Evolutionary conservation across 2,797 vertebrate genomes (phyloP).

Genomic region (Podarcis lilfordi): DNA sequence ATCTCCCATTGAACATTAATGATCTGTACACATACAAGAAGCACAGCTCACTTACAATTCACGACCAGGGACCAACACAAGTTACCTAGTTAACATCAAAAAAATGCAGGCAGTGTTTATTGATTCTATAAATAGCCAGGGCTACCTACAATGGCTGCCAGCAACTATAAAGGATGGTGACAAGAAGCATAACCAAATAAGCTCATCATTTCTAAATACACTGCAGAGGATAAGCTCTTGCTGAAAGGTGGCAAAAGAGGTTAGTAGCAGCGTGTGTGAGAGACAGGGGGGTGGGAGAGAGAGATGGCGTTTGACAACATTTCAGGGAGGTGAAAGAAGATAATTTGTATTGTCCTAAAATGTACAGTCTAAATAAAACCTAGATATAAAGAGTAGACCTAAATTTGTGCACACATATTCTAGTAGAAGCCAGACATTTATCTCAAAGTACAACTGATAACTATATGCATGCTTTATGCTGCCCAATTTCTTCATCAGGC

Average conservation of each 20-base stretch:
- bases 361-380: neutral
- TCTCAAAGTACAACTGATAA: neutral
- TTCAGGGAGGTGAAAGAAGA: neutral
- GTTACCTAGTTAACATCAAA: neutral
- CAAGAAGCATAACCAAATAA: neutral
- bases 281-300: too few relatives aligned
- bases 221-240: neutral
- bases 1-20: neutral
- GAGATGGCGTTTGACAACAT: neutral
- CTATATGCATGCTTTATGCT: neutral
- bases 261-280: neutral
- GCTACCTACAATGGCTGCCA: neutral
- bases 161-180: neutral
- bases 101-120: neutral
- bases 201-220: neutral
- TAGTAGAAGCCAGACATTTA: neutral
- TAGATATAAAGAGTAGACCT: neutral
- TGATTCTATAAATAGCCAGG: conserved; percentile 2
- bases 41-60: neutral
- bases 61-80: neutral
- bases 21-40: neutral
- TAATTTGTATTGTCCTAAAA: neutral
- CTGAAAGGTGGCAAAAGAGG: neutral
- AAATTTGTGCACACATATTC: neutral
- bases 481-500: too few relatives aligned